Conservation (phyloP, 1,140 invertebrate genomes). For the Sarcophaga bullata region DNA sequence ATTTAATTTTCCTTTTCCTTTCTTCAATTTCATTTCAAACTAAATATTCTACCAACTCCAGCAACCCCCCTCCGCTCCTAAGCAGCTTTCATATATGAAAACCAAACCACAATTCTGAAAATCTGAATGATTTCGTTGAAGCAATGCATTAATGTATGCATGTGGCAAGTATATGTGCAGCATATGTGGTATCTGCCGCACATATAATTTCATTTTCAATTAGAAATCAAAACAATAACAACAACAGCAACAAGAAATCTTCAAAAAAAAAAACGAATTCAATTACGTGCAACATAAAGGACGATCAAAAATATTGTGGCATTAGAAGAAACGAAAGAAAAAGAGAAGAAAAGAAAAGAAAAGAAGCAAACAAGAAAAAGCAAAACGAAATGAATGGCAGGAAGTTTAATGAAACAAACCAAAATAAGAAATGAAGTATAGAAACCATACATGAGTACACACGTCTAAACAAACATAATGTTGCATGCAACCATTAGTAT, state of each 20-base stretch:
- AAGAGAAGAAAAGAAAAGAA: not conserved
- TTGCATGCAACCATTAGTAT: not conserved
- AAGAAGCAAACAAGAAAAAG: not conserved
- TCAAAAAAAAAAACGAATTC: not conserved
- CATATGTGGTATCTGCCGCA: not conserved
- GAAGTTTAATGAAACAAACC: not conserved
- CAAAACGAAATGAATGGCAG: not conserved
- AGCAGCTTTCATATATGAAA: no score
- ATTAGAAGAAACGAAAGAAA: not conserved
- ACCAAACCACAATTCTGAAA: no score
- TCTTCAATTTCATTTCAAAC: no score
- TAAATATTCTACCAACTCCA: no score
- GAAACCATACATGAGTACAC: not conserved
- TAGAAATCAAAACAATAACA: not conserved
- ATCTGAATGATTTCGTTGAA: no score
- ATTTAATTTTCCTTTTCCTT: no score
- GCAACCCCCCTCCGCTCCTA: no score
- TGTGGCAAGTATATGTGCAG: no score
- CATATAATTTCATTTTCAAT: constrained; percentile 9
- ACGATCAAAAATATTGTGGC: not conserved
- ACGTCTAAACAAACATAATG: not conserved
- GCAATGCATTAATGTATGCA: no score
- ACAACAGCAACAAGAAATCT: not conserved
- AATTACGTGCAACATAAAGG: constrained; percentile 24
- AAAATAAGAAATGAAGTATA: not conserved